phyloP scores from a whole-genome alignment of 2,797 vertebrate genomes.

The Cossypha polioptera region DNA sequence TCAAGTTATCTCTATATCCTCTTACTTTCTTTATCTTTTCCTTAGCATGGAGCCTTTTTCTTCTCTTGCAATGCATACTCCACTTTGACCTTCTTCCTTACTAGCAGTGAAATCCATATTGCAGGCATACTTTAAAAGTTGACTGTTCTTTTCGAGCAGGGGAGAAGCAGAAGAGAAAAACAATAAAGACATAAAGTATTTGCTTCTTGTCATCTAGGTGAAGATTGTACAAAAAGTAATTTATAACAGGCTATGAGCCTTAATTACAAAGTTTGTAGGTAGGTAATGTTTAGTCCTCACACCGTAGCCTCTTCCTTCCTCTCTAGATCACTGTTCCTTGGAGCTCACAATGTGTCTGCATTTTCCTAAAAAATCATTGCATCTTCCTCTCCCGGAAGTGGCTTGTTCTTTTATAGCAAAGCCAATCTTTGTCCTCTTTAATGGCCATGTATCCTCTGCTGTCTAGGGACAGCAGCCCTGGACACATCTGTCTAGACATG shows the following conservation, averaged over 20 bases:
- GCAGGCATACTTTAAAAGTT: not conserved
- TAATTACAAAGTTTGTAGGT: constrained; percentile 21
- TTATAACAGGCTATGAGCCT: constrained; percentile 10
- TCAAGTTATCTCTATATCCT: not conserved
- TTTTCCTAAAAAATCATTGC: constrained; percentile 61
- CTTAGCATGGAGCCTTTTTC: not conserved
- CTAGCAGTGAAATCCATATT: not conserved
- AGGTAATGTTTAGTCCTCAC: constrained; percentile 38
- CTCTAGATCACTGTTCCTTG: constrained; percentile 6
- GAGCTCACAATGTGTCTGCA: constrained; percentile 40
- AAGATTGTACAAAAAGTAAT: not conserved
- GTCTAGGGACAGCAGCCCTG: constrained; percentile 44
- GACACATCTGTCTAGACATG: constrained; percentile 24
- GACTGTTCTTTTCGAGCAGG: not conserved
- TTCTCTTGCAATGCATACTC: not conserved
- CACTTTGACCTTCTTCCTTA: not conserved
- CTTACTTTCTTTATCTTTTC: not conserved
- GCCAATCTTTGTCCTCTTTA: constrained; percentile 55
- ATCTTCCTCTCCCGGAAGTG: constrained; percentile 59
- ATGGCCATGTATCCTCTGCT: constrained; percentile 58
- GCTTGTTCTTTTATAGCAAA: constrained; percentile 62
- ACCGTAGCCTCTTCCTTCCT: constrained; percentile 38
- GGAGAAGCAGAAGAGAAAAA: constrained; percentile 6
- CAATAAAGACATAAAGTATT: constrained; percentile 1
- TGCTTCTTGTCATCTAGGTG: constrained; percentile 2